phyloP scores from a whole-genome alignment of 1,140 invertebrate species.

The Tetramorium alpestre region DNA sequence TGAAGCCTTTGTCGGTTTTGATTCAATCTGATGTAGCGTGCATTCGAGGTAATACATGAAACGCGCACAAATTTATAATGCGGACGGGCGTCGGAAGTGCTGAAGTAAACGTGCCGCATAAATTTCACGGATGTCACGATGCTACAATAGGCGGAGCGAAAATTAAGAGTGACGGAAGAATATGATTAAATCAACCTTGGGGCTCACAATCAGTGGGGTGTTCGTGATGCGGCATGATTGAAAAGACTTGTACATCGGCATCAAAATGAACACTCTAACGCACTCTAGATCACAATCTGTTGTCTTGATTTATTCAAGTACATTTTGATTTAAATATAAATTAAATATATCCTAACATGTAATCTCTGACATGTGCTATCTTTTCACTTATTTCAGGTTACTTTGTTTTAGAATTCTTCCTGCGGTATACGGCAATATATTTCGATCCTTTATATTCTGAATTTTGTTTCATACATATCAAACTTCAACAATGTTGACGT shows the following conservation, averaged over 20 bases:
- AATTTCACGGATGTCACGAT: conserved; percentile 43
- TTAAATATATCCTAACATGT: no score
- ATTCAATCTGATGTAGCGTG: background rate
- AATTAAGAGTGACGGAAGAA: conserved; percentile 50
- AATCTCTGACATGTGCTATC: background rate
- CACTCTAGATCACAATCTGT: conserved; percentile 3
- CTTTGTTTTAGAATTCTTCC: background rate
- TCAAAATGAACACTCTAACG: conserved; percentile 11
- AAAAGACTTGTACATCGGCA: background rate
- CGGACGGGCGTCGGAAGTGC: background rate
- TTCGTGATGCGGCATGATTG: conserved; percentile 28
- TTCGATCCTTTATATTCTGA: background rate
- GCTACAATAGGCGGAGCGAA: conserved; percentile 12
- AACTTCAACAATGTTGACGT: background rate
- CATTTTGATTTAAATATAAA: background rate
- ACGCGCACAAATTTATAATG: conserved; percentile 6
- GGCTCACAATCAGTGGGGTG: background rate
- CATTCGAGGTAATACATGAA: background rate
- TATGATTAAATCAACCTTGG: conserved; percentile 45
- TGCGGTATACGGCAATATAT: no score
- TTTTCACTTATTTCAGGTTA: background rate
- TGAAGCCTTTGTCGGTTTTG: background rate
- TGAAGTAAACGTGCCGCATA: conserved; percentile 20
- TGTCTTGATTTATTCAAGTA: conserved; percentile 8
- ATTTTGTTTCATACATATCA: background rate